Evolutionary conservation across 2,888 invertebrate species (phyloP).

Genomic region (Sinopyrophorus schimmeli): DNA sequence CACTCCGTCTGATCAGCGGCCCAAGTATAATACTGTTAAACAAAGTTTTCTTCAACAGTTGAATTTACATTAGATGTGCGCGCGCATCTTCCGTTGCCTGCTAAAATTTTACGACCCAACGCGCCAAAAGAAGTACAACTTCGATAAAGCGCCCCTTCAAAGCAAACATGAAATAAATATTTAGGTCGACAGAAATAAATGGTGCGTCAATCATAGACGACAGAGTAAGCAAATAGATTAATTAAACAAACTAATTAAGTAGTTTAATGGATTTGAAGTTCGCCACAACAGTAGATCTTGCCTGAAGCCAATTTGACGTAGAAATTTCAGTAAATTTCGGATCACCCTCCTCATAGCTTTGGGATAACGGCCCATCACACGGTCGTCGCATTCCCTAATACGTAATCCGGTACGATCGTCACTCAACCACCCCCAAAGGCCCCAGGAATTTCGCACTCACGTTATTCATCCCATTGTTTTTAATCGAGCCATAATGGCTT

Average conservation of each 20-base stretch:
- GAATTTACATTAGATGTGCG: no score
- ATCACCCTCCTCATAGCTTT: constrained; percentile 13
- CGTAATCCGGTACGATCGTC: constrained; percentile 22
- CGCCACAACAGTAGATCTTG: constrained; percentile 6
- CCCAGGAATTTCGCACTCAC: constrained; percentile 13
- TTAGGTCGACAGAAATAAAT: constrained; percentile 1
- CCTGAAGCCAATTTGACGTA: constrained; percentile 15
- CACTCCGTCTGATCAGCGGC: no score
- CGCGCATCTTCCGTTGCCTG: no score
- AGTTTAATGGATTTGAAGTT: constrained; percentile 2
- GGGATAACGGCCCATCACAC: constrained; percentile 34
- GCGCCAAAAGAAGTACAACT: no score
- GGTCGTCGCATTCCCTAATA: constrained; percentile 28
- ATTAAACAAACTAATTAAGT: constrained; percentile 16
- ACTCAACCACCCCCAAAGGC: constrained; percentile 9
- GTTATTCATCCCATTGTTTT: constrained; percentile 23
- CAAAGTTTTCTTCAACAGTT: no score
- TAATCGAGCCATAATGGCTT: constrained; percentile 20
- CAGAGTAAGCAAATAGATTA: constrained; percentile 12
- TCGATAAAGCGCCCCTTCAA: no score
- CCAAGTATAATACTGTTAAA: no score
- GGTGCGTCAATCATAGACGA: constrained; percentile 3
- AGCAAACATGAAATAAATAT: no score
- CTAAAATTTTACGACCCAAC: no score
- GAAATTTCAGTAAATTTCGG: constrained; percentile 19